These are phyloP conservation scores for Hylomyscus alleni DNA, from an alignment of 2,797 vertebrate genomes.

Conservation along the genomic window DNA sequence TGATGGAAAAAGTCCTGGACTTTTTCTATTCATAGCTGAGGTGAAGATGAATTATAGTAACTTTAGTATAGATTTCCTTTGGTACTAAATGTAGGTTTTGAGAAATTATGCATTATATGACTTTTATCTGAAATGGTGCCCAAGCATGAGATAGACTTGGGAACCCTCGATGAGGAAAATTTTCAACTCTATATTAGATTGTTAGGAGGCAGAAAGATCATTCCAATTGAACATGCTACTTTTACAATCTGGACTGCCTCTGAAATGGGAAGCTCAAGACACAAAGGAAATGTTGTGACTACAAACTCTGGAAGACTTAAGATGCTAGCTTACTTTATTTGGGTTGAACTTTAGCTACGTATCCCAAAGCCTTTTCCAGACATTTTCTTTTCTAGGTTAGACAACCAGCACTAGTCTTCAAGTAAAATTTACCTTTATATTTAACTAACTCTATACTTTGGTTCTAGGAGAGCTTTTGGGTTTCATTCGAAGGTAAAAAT, in stretches of 20 bases:
- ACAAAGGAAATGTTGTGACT: neutral
- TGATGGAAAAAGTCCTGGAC: conserved; percentile 3
- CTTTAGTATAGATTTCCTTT: conserved; percentile 46
- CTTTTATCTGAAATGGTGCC: conserved; percentile 51
- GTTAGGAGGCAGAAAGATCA: neutral
- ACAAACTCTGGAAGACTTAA: neutral
- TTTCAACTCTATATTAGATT: neutral
- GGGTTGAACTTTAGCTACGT: neutral
- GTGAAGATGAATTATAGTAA: conserved; percentile 63
- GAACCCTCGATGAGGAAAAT: neutral
- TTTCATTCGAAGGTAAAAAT: neutral
- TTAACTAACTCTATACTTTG: neutral
- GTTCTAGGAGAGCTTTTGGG: neutral
- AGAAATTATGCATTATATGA: conserved; percentile 47
- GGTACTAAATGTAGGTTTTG: conserved; percentile 56
- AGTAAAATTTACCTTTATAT: neutral
- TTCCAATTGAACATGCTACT: neutral
- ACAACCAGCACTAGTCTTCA: neutral
- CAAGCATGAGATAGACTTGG: neutral
- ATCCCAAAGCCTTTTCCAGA: neutral
- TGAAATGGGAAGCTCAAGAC: neutral
- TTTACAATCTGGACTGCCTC: neutral
- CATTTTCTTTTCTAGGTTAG: neutral
- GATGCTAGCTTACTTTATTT: neutral
- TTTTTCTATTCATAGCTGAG: neutral